Evolutionary conservation across 64 coral and sea anemone genomes (phyloP), one percentile per base, ranked within the genome.

Genomic region (Dendronephthya gigantea): DNA sequence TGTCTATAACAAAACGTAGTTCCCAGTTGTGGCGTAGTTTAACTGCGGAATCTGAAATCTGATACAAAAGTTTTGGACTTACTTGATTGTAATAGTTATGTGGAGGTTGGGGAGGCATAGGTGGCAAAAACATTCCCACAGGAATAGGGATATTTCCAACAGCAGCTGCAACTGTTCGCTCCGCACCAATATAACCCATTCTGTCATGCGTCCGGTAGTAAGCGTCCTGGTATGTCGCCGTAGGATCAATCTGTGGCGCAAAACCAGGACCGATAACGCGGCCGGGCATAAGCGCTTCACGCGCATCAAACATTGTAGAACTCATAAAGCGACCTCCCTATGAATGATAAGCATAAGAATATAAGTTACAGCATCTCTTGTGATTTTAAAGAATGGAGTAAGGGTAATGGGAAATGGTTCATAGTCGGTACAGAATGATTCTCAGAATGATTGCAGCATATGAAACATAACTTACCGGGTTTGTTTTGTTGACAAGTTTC

Each of bases 251-350:
- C 2, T 88, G 92, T 1, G 39, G 35, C 8, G 95, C 92, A 7
- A 98, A 93, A 33, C 89, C 86, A 5, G 92, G 85, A 82, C 93
- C 95, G 27, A 93, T 93, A 31, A 98, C 82, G 1, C 95, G 76
- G 7, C 95, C 95, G 16, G 90, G 95, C 50, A 98, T 86, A 27
- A 98, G 85, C 13, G 92, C 95, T 35, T 98, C 95, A 38, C 95
- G 95, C 12, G 95, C 95, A 82, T 98, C 95, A 82, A 98, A 98
- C 95, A 98, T 98, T 11, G 95, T 98, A 27, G 81, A 89, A 23
- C 92, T 98, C 95, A 98, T 98, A 87, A 93, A 98, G 48, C 95
- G 95, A 32, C 95, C 95, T 34, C 95, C 95, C 95, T 98, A 8
- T 59, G 5, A 19, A 51, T 25, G 59, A 2, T 50, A 48, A 90